These are phyloP conservation scores for Phrynosoma platyrhinos DNA, from an alignment of 2,113 vertebrate genomes.

Conservation along the genomic window DNA sequence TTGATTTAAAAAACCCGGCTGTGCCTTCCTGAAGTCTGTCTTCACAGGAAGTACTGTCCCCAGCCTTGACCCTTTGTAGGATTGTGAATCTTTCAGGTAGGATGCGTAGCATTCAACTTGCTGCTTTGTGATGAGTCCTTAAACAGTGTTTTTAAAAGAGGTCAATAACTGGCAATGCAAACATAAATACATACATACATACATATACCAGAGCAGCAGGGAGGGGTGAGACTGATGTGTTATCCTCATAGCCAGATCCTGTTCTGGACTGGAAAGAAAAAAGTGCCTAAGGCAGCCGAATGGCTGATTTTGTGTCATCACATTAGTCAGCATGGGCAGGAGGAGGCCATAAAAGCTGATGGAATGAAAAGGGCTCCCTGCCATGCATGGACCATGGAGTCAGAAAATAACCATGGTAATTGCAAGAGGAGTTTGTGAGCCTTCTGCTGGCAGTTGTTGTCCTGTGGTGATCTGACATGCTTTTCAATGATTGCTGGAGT, in stretches of 20 bases:
- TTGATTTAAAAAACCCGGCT: neutral
- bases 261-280: neutral
- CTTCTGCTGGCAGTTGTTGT: conserved; percentile 3
- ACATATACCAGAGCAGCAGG: neutral
- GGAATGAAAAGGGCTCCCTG: conserved; percentile 9
- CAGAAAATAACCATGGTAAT: neutral
- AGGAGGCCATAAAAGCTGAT: conserved; percentile 45
- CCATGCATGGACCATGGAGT: conserved; percentile 27
- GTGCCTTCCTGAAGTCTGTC: neutral
- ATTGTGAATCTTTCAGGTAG: conserved; percentile 13
- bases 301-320: neutral
- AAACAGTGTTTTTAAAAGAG: neutral
- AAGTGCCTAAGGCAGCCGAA: conserved; percentile 1
- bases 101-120: conserved; percentile 6
- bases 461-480: neutral
- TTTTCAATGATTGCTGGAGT: neutral
- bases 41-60: conserved; percentile 6
- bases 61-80: neutral
- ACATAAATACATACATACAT: rapidly evolving
- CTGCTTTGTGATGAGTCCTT: conserved; percentile 45
- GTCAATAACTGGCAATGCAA: conserved; percentile 26
- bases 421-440: conserved; percentile 33
- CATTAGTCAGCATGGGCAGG: conserved; percentile 30
- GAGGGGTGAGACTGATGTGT: no score
- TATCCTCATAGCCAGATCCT: neutral